Conservation (phyloP, 2,113 vertebrate species). For the Setophaga coronata region DNA sequence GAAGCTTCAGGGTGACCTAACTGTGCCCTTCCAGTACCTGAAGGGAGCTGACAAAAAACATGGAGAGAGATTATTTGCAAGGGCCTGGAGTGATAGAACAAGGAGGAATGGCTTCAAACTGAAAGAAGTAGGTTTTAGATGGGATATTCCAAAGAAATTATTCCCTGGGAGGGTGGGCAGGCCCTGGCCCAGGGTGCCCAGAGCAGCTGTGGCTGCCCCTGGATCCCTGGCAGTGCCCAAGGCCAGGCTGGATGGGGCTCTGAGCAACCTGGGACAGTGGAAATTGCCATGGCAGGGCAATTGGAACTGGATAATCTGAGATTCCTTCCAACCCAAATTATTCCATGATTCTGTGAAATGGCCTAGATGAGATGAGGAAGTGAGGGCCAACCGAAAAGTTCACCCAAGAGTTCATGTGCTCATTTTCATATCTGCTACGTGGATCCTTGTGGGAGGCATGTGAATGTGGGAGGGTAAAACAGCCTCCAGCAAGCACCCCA, state of each 20-base stretch:
- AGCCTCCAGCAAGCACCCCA: not conserved
- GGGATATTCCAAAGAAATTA: not conserved
- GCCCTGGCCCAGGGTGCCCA: not conserved
- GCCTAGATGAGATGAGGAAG: not conserved
- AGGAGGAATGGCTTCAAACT: not conserved
- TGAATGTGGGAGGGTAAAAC: not conserved
- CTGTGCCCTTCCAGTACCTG: not conserved
- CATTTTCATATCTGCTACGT: not conserved
- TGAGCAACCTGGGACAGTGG: rapidly evolving
- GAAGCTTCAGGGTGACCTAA: not conserved
- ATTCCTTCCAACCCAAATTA: not conserved
- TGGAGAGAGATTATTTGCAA: not conserved
- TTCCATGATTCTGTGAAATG: not conserved
- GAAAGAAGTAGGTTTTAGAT: not conserved
- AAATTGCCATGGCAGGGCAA: rapidly evolving
- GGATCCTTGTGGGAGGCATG: not conserved
- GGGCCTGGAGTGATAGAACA: not conserved
- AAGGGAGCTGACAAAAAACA: not conserved
- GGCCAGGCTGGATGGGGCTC: not conserved
- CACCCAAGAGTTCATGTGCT: not conserved
- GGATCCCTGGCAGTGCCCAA: not conserved
- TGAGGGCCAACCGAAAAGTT: not conserved
- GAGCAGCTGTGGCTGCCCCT: not conserved
- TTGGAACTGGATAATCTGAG: too few relatives aligned
- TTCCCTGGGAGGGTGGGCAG: rapidly evolving